These are phyloP conservation scores for Hemicentrotus pulcherrimus DNA, from an alignment of 35 echinoderm and acorn worm species.

Conservation along the genomic window DNA sequence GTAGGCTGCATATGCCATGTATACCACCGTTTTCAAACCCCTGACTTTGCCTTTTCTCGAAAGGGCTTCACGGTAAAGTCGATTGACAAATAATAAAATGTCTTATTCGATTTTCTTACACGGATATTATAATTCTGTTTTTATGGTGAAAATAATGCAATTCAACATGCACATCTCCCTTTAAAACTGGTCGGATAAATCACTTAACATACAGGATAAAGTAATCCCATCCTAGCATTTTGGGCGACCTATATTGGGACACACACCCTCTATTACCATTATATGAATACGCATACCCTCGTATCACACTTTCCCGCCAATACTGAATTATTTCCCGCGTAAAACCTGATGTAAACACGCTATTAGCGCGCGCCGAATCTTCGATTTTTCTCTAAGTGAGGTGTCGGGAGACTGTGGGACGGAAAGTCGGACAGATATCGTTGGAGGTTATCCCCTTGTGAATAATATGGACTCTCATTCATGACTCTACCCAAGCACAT, in stretches of 20 bases:
- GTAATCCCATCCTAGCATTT: not conserved
- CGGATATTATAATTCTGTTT: not conserved
- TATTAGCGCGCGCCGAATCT: slow-evolving; percentile 40
- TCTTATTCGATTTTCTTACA: no score
- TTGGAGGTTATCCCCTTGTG: not conserved
- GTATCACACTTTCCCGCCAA: not conserved
- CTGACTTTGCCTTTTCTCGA: no score
- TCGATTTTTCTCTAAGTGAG: slow-evolving; percentile 29
- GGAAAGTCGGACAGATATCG: not conserved
- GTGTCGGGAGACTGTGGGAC: not conserved
- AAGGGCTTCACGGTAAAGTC: no score
- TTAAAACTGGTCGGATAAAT: not conserved
- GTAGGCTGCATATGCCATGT: no score
- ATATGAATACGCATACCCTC: not conserved
- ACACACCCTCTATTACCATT: not conserved
- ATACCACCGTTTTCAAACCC: no score
- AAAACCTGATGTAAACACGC: slow-evolving; percentile 28
- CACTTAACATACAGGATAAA: not conserved
- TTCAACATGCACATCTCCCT: not conserved
- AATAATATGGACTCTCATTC: not conserved
- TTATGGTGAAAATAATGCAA: not conserved
- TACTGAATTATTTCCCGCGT: not conserved
- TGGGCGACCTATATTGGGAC: not conserved
- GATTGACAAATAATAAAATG: no score
- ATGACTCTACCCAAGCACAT: not conserved